Evolutionary conservation across 2,888 invertebrate species (phyloP), one percentile per base, ranked within the genome.

Genomic region (Erebia palarica): DNA sequence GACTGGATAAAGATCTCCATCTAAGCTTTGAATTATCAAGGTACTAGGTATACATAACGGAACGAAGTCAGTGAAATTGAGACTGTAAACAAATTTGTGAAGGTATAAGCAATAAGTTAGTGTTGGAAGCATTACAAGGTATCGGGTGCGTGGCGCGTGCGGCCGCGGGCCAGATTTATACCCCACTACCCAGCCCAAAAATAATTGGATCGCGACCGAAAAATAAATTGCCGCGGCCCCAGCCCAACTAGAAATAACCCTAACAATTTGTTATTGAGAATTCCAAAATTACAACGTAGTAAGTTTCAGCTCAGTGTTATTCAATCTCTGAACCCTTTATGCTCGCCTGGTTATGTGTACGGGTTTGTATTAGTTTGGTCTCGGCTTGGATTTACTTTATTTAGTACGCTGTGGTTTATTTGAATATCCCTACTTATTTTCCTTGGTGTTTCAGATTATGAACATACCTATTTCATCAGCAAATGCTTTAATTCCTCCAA

Each of bases 131-230:
- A 76, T 78, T 78, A 75, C 76, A 75, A 78, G 80, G 80, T 77
- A 75, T 70, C 75, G 74, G 81, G 82, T 82, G 85, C 84, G 87
- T 84, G 82, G 79, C 36, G 85, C 84, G 87, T 84, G 82, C 80
- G 80, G 78, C 75, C 78, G 78, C 74, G 70, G 78, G 79, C 76
- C 80, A 82, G 86, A 87, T 79, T 78, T 78, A 79, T 91, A 85
- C 85, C 80, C 81, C 84, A 86, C 86, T 87, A 89, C 86, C 89
- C 84, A 86, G 87, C 88, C 90, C 87, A 85, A 88, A 91, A 92
- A 92, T 92, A 92, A 92, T 92, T 92, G 91, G 91, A 88, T 86
- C 80, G 85, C 85, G 85, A 87, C 86, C 89, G 89, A 89, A 90
- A 91, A 89, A 92, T 91, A 92, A 91, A 90, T 91, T 86, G 88